Conservation (phyloP, 2,113 vertebrate species). For the Phainopepla nitens region DNA sequence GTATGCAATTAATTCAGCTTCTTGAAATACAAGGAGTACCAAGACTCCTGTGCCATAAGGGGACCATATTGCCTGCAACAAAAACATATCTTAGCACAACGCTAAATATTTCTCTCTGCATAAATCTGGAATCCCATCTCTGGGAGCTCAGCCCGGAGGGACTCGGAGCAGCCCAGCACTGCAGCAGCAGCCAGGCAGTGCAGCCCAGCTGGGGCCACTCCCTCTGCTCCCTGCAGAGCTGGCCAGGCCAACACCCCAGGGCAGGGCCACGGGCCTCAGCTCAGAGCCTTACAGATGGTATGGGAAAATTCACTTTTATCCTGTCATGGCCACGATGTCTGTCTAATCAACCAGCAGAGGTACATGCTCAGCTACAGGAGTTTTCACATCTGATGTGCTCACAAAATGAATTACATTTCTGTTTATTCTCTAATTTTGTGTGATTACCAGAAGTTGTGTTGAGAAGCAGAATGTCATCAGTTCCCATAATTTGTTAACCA, state of each 20-base stretch:
- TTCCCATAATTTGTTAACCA: not conserved
- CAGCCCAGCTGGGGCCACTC: fast-evolving
- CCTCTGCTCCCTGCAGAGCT: fast-evolving
- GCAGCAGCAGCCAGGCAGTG: fast-evolving
- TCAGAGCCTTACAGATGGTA: not conserved
- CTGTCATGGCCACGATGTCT: fast-evolving
- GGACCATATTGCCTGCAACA: conserved; percentile 53
- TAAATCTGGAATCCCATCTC: conserved; percentile 38
- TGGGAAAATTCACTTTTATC: not conserved
- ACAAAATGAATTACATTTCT: not conserved
- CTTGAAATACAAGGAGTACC: not conserved
- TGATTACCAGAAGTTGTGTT: not conserved
- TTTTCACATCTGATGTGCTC: not conserved
- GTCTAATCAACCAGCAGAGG: not conserved
- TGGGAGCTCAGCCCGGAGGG: not conserved
- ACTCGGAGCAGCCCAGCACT: not conserved
- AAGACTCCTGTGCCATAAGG: conserved; percentile 54
- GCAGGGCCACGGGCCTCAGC: fast-evolving
- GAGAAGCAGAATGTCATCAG: not conserved
- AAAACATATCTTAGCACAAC: conserved; percentile 43
- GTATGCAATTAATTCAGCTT: conserved; percentile 37
- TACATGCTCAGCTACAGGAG: not conserved
- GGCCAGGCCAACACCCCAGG: not conserved
- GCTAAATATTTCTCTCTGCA: conserved; percentile 60
- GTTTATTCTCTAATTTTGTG: not conserved